A percentile compares a stretch with the other conserved stretches of the same genome.
These are phyloP conservation scores for Boleophthalmus pectinirostris DNA, from an alignment of 2,113 vertebrate genomes.

Conservation along the genomic window DNA sequence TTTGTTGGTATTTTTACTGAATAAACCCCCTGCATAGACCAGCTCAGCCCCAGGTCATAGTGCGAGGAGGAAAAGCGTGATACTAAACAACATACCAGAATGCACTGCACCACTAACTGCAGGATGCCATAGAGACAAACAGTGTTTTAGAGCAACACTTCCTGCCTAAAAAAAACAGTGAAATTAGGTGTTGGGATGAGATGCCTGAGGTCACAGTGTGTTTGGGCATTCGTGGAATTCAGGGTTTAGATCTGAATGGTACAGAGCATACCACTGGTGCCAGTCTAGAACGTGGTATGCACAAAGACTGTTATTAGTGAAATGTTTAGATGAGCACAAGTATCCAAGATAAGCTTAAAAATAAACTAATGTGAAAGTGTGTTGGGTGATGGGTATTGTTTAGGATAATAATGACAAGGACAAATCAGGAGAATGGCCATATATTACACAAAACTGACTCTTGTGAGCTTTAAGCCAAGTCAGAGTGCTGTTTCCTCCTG, in stretches of 20 bases:
- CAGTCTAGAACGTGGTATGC: constrained; percentile 9
- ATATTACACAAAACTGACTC: no score
- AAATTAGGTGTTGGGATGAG: constrained; percentile 52
- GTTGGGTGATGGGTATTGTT: no score
- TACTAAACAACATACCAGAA: constrained; percentile 27
- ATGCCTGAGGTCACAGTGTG: constrained; percentile 13
- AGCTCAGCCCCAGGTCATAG: constrained; percentile 33
- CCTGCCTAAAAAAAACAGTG: constrained; percentile 47
- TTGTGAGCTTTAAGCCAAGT: no score
- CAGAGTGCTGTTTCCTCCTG: no score
- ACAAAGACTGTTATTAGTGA: background rate
- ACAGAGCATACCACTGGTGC: background rate
- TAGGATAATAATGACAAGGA: no score
- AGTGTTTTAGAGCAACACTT: constrained; percentile 56
- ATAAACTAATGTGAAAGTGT: background rate
- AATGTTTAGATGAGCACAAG: background rate
- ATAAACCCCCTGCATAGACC: constrained; percentile 9
- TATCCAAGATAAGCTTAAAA: background rate
- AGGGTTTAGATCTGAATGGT: constrained; percentile 12
- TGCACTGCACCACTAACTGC: constrained; percentile 61
- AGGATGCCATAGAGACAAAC: constrained; percentile 48
- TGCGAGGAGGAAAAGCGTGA: constrained; percentile 35
- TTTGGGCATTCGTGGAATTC: constrained; percentile 29
- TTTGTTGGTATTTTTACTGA: no score
- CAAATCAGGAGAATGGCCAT: no score